Percentiles rank a stretch among this genome's conserved stretches.
phyloP scores from a whole-genome alignment of 35 echinoderm and acorn worm genomes.

The Patiria miniata region DNA sequence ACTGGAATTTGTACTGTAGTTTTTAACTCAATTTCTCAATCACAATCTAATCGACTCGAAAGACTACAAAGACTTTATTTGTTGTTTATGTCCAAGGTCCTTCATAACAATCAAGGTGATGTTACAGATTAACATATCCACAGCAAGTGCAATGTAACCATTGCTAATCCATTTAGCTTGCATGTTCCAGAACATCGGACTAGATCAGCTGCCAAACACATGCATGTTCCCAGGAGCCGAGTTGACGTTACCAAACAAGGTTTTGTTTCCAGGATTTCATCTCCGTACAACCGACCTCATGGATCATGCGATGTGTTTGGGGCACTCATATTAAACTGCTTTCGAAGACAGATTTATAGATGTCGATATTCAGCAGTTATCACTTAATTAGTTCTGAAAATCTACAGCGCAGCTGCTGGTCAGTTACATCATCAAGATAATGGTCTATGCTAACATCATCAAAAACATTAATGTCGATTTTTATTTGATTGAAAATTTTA shows the following conservation, averaged over 20 bases:
- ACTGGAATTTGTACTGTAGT: neutral
- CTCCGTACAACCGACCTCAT: neutral
- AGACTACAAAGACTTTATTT: neutral
- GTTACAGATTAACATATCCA: neutral
- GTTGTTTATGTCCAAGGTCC: neutral
- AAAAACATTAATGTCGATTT: too few species aligned
- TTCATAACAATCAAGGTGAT: neutral
- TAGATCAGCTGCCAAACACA: neutral
- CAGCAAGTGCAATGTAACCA: neutral
- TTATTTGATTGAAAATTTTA: too few species aligned
- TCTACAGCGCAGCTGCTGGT: too few species aligned
- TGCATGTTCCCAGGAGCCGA: neutral
- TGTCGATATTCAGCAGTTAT: neutral
- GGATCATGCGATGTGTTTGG: neutral
- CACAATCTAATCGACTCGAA: neutral
- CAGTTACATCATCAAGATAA: too few species aligned
- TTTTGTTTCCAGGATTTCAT: neutral
- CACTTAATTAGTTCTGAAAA: neutral
- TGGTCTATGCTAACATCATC: neutral
- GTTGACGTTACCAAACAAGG: neutral
- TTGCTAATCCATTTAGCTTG: neutral
- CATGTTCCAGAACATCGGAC: neutral
- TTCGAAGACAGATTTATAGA: neutral
- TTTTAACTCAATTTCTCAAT: constrained; percentile 6
- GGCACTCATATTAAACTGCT: neutral